phyloP scores from a whole-genome alignment of 2,797 vertebrate species.

The Platyrinchus mystaceus region DNA sequence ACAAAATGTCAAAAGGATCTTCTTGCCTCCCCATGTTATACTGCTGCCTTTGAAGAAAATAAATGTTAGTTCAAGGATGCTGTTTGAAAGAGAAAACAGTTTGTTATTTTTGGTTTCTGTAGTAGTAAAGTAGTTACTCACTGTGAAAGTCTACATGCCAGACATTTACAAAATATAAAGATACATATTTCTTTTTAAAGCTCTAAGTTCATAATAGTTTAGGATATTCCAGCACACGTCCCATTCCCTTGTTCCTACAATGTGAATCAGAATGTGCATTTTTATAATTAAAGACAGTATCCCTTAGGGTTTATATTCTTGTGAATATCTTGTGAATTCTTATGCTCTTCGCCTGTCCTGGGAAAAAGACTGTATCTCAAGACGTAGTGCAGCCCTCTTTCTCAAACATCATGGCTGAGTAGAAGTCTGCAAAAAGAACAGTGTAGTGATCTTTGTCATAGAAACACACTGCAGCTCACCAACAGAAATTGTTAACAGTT shows the following conservation, averaged over 20 bases:
- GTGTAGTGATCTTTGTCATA: background rate
- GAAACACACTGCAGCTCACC: background rate
- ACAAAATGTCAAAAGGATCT: background rate
- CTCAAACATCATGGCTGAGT: background rate
- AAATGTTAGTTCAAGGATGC: background rate
- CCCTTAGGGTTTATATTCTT: background rate
- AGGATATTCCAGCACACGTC: background rate
- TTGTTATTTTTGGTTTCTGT: background rate
- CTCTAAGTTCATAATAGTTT: background rate
- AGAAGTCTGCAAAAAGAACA: background rate
- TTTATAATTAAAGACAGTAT: background rate
- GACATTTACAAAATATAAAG: background rate
- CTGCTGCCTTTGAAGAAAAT: constrained; percentile 19
- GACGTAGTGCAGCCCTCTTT: background rate
- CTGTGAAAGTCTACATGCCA: background rate
- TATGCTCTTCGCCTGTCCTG: background rate
- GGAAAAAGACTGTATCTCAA: background rate
- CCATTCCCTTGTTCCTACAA: background rate
- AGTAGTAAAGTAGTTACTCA: background rate
- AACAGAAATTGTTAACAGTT: background rate
- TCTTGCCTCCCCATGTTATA: background rate
- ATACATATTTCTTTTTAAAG: background rate
- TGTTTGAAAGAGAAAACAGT: background rate
- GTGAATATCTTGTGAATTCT: background rate
- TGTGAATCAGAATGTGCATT: background rate